These are phyloP conservation scores for Dynastes tityus DNA, from an alignment of 2,888 invertebrate species.

Conservation along the genomic window DNA sequence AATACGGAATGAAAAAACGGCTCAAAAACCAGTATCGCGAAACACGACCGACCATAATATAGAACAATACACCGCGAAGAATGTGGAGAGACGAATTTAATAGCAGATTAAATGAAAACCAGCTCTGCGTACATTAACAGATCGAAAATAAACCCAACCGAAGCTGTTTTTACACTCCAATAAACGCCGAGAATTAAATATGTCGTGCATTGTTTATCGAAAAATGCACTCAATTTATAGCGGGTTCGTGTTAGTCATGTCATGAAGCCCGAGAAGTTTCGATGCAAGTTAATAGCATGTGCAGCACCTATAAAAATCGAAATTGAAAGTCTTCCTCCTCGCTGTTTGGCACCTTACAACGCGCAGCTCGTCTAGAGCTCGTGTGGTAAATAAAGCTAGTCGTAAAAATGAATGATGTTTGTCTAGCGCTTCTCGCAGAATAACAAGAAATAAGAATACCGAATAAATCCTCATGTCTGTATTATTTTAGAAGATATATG, in stretches of 20 bases:
- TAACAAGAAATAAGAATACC: no score
- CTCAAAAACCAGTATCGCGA: not conserved
- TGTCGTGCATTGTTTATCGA: not conserved
- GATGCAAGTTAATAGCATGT: not conserved
- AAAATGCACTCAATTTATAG: not conserved
- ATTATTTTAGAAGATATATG: no score
- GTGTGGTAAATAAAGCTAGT: not conserved
- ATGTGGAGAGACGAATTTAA: not conserved
- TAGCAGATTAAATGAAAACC: constrained; percentile 16
- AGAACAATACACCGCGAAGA: not conserved
- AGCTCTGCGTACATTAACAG: not conserved
- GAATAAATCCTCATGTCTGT: no score
- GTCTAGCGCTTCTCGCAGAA: no score
- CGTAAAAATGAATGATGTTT: no score
- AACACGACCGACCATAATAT: not conserved
- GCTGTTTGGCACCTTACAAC: not conserved
- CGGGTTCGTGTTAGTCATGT: not conserved
- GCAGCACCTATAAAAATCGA: not conserved
- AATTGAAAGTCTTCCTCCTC: constrained; percentile 3
- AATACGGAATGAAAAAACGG: not conserved
- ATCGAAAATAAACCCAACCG: not conserved
- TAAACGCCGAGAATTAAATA: constrained; percentile 2
- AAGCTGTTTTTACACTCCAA: not conserved
- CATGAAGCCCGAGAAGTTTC: not conserved
- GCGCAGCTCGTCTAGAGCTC: not conserved